phyloP scores from a whole-genome alignment of 1,140 invertebrate species.

The Calosoma granatense region DNA sequence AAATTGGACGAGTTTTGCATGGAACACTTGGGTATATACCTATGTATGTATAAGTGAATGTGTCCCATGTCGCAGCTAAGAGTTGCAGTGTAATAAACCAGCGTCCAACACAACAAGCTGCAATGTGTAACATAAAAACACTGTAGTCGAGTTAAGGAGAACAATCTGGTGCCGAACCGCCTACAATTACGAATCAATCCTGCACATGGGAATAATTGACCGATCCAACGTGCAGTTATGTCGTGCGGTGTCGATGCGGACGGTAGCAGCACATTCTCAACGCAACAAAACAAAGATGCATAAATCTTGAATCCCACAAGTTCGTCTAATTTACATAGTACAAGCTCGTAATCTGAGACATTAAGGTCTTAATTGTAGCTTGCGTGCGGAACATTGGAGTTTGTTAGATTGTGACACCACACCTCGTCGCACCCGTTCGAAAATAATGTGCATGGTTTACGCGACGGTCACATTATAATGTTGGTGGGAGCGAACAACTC shows the following conservation, averaged over 20 bases:
- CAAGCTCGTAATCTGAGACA: slow-evolving; percentile 11
- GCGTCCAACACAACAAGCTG: too few relatives aligned
- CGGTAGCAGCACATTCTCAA: slow-evolving; percentile 1
- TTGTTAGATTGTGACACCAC: neutral
- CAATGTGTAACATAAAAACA: too few relatives aligned
- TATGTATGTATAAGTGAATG: too few relatives aligned
- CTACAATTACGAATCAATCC: too few relatives aligned
- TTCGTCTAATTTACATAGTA: slow-evolving; percentile 10
- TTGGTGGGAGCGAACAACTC: neutral
- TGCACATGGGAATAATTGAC: too few relatives aligned
- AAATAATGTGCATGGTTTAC: neutral
- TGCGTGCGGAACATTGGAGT: neutral
- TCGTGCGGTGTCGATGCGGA: neutral
- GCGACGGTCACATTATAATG: neutral
- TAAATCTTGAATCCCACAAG: slow-evolving; percentile 9
- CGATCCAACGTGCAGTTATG: too few relatives aligned
- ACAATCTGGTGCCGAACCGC: too few relatives aligned
- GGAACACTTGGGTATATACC: too few relatives aligned
- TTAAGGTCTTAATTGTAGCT: slow-evolving; percentile 11
- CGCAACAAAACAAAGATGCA: slow-evolving; percentile 4
- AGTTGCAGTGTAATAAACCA: too few relatives aligned
- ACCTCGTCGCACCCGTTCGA: neutral
- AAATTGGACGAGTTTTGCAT: too few relatives aligned
- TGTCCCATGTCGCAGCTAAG: too few relatives aligned
- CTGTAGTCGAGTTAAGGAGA: too few relatives aligned